These are phyloP conservation scores for Lasioglossum zephyrum DNA, from an alignment of 2,888 invertebrate genomes.

Conservation along the genomic window DNA sequence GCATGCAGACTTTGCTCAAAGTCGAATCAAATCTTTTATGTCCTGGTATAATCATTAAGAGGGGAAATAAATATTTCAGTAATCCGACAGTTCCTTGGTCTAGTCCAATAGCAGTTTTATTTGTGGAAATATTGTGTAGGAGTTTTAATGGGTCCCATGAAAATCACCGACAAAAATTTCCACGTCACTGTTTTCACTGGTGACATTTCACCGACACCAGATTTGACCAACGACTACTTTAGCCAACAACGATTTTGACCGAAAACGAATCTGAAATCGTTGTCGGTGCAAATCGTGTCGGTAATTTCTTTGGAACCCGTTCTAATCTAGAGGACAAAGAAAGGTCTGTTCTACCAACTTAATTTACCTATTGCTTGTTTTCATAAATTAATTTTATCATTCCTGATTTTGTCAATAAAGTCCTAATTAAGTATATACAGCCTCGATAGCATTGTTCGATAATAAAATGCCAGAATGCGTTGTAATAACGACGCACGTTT, in stretches of 20 bases:
- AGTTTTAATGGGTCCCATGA: background rate
- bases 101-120: background rate
- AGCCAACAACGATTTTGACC: no score
- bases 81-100: background rate
- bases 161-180: no score
- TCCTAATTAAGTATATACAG: background rate
- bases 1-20: background rate
- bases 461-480: background rate
- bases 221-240: no score
- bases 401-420: background rate
- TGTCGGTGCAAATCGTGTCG: no score
- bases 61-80: background rate
- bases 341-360: background rate
- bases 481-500: no score
- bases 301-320: no score
- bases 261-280: no score
- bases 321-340: background rate
- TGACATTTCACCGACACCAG: no score
- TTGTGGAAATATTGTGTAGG: background rate
- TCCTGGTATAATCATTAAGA: background rate
- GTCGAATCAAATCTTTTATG: background rate
- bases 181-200: no score
- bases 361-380: no score
- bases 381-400: no score
- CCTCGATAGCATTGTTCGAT: background rate